phyloP scores from a whole-genome alignment of 2,113 vertebrate species.

The Recurvirostra avosetta region DNA sequence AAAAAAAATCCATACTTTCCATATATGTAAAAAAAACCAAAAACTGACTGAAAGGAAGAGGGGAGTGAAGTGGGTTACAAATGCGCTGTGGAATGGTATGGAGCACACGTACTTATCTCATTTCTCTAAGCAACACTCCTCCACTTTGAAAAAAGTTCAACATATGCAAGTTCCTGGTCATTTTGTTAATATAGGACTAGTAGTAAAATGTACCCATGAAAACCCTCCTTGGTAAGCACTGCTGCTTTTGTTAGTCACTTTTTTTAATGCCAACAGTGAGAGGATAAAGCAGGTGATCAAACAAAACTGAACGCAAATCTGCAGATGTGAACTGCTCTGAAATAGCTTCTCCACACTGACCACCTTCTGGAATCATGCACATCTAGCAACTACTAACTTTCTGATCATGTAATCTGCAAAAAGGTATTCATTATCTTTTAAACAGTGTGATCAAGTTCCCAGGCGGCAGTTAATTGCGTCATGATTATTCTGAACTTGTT shows the following conservation, averaged over 20 bases:
- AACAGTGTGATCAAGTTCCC: background rate
- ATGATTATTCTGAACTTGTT: background rate
- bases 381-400: background rate
- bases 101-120: background rate
- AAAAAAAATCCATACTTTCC: background rate
- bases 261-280: background rate
- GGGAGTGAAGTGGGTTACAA: conserved; percentile 18
- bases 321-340: background rate
- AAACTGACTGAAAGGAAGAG: conserved; percentile 19
- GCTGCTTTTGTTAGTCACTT: background rate
- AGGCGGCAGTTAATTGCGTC: background rate
- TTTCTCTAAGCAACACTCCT: background rate
- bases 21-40: background rate
- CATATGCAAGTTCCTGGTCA: background rate
- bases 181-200: background rate
- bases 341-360: background rate
- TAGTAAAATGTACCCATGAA: background rate
- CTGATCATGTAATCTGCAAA: background rate
- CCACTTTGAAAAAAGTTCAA: background rate
- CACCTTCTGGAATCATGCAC: background rate
- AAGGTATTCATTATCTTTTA: background rate
- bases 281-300: background rate
- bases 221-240: background rate
- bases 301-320: background rate
- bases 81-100: conserved; percentile 38